Conservation (phyloP, 2,797 vertebrate species). For the Rhinophrynus dorsalis region DNA sequence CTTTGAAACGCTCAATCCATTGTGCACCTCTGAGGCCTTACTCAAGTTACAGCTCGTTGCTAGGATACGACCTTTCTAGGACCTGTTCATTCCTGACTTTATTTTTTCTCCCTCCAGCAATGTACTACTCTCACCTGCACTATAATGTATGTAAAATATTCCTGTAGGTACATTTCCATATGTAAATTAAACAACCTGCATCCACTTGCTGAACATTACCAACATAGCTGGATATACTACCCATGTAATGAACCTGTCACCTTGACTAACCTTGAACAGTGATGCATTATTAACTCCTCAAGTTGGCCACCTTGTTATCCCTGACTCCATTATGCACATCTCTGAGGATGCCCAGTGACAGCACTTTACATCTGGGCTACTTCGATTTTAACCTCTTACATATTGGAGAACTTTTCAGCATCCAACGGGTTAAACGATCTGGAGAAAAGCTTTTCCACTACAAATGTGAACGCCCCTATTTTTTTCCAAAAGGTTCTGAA, state of each 20-base stretch:
- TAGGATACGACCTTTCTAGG: slow-evolving; percentile 49
- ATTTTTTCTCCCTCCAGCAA: slow-evolving; percentile 7
- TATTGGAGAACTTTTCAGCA: too few relatives aligned
- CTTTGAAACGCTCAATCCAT: background rate
- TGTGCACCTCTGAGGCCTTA: slow-evolving; percentile 35
- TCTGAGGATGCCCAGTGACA: background rate
- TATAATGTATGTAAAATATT: background rate
- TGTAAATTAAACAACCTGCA: too few relatives aligned
- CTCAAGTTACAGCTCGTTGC: slow-evolving; percentile 51
- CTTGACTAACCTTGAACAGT: slow-evolving; percentile 89
- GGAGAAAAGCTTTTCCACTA: too few relatives aligned
- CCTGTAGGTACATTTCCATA: background rate
- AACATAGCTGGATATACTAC: background rate
- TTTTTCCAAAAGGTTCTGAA: too few relatives aligned
- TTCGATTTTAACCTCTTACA: too few relatives aligned
- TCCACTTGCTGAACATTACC: slow-evolving; percentile 30
- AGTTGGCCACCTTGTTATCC: background rate
- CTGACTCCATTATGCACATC: background rate
- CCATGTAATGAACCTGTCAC: slow-evolving; percentile 63
- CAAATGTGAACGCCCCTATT: too few relatives aligned
- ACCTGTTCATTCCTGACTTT: slow-evolving; percentile 35
- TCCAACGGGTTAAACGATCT: too few relatives aligned
- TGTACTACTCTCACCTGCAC: background rate
- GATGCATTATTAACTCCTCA: slow-evolving; percentile 90
- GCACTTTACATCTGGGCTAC: background rate